Conservation (phyloP, 2,113 vertebrate genomes). For the Dicerorhinus sumatrensis region DNA sequence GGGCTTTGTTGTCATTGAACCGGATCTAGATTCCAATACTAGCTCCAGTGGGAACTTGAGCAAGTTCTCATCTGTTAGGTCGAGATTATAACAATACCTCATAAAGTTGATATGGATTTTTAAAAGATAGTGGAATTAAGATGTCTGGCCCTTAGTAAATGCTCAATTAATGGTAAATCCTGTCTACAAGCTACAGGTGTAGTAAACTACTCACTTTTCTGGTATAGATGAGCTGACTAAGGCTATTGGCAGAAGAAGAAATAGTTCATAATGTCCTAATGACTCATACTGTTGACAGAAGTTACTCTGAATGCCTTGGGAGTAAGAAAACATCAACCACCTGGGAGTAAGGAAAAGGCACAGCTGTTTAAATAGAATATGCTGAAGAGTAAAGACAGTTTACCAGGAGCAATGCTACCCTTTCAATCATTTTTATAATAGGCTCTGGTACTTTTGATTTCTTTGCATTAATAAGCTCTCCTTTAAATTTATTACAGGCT, state of each 20-base stretch:
- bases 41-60: not conserved
- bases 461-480: conserved; percentile 59
- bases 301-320: not conserved
- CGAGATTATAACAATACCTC: not conserved
- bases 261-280: not conserved
- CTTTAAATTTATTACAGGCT: conserved; percentile 87
- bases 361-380: conserved; percentile 28
- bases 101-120: not conserved
- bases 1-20: not conserved
- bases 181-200: not conserved
- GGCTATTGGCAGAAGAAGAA: not conserved
- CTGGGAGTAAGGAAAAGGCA: conserved; percentile 20
- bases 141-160: not conserved
- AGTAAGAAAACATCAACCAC: not conserved
- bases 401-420: not conserved
- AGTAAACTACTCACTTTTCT: conserved; percentile 40
- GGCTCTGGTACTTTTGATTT: conserved; percentile 33
- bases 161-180: not conserved
- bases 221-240: not conserved
- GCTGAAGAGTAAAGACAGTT: not conserved
- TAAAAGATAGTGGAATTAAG: conserved; percentile 2
- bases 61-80: not conserved
- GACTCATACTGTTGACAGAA: not conserved
- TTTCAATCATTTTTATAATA: conserved; percentile 18
- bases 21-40: not conserved